Percentiles rank a stretch among this genome's conserved stretches.
phyloP scores from a whole-genome alignment of 2,888 invertebrate genomes.

The Hetaerina titia region DNA sequence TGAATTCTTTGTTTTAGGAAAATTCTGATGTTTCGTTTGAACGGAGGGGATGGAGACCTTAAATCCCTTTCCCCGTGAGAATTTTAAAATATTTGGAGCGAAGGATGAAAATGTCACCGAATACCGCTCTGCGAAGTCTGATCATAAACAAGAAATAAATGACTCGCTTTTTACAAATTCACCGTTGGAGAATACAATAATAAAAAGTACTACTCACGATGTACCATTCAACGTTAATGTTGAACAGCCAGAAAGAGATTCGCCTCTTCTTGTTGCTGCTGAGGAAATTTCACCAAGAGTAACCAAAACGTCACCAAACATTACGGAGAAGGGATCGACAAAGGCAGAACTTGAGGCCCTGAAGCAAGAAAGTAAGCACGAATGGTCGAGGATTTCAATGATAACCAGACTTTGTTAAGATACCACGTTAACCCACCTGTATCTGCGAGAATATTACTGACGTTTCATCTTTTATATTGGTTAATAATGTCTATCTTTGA shows the following conservation, averaged over 20 bases:
- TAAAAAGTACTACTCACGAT: constrained; percentile 12
- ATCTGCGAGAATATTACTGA: background rate
- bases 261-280: background rate
- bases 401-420: background rate
- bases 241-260: constrained; percentile 22
- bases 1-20: background rate
- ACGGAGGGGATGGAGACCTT: constrained; percentile 46
- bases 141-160: background rate
- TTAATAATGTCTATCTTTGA: background rate
- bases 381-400: background rate
- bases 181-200: background rate
- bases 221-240: constrained; percentile 32
- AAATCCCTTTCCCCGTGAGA: constrained; percentile 53
- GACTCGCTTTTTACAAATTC: constrained; percentile 35
- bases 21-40: constrained; percentile 16
- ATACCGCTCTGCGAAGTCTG: constrained; percentile 35
- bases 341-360: background rate
- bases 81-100: background rate
- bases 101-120: constrained; percentile 22
- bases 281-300: background rate
- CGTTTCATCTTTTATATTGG: background rate
- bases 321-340: background rate
- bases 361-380: constrained; percentile 13
- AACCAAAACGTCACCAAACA: background rate
- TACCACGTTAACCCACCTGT: background rate